A percentile compares a stretch with the other conserved stretches of the same genome.
Evolutionary conservation across 2,113 vertebrate genomes (phyloP).

Genomic region (Sigmodon hispidus): DNA sequence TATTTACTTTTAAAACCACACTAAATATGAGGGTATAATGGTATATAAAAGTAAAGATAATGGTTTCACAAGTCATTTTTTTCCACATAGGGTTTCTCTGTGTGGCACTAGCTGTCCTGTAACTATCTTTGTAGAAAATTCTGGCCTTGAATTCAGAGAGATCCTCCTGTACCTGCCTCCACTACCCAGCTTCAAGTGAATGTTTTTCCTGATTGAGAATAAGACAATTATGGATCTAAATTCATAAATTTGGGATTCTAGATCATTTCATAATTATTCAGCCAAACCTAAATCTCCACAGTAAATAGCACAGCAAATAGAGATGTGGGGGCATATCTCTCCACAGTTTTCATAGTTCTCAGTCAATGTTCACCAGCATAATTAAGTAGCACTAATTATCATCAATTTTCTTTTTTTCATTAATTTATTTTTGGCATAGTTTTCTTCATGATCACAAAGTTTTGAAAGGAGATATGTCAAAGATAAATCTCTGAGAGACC

Average conservation of each 20-base stretch:
- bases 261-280: neutral
- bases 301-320: neutral
- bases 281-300: neutral
- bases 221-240: neutral
- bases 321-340: neutral
- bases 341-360: too few relatives aligned
- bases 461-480: neutral
- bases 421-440: neutral
- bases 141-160: too few relatives aligned
- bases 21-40: neutral
- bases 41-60: neutral
- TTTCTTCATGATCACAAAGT: neutral
- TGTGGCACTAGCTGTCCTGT: too few relatives aligned
- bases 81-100: too few relatives aligned
- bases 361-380: neutral
- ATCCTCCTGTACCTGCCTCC: too few relatives aligned
- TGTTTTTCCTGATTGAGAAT: neutral
- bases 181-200: neutral
- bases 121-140: too few relatives aligned
- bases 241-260: neutral
- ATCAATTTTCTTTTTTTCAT: neutral
- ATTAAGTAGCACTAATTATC: neutral
- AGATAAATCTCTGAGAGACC: neutral
- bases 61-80: neutral
- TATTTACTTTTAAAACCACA: constrained; percentile 49